Percentiles rank a stretch among this genome's conserved stretches.
phyloP scores from a whole-genome alignment of 2,888 invertebrate species.

The Rhopalosiphum nymphaeae region DNA sequence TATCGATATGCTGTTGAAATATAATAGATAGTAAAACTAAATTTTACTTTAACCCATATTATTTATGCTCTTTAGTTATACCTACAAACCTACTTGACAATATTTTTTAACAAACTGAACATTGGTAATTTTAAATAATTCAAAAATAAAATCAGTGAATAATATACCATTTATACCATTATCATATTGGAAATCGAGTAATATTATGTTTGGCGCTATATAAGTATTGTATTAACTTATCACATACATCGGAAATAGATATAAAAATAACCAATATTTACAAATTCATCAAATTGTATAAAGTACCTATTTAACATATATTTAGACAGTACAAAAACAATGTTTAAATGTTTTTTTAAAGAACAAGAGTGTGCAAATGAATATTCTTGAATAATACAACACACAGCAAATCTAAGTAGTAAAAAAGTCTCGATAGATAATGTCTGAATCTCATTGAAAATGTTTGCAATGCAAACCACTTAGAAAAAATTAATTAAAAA shows the following conservation, averaged over 20 bases:
- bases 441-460: not conserved
- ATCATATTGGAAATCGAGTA: not conserved
- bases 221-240: not conserved
- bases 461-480: not conserved
- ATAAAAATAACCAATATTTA: not conserved
- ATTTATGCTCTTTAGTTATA: not conserved
- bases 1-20: not conserved
- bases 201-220: not conserved
- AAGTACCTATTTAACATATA: not conserved
- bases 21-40: not conserved
- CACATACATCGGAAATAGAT: not conserved
- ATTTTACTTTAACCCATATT: not conserved
- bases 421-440: not conserved
- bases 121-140: not conserved
- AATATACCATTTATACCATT: not conserved
- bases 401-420: not conserved
- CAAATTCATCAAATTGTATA: not conserved
- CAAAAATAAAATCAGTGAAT: not conserved
- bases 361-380: not conserved
- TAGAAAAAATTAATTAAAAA: not conserved
- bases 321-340: not conserved
- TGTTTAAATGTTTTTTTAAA: not conserved
- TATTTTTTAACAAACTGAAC: not conserved
- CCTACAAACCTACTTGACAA: not conserved
- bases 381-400: not conserved